phyloP scores from a whole-genome alignment of 2,888 invertebrate genomes.

The Heteropelma amictum region DNA sequence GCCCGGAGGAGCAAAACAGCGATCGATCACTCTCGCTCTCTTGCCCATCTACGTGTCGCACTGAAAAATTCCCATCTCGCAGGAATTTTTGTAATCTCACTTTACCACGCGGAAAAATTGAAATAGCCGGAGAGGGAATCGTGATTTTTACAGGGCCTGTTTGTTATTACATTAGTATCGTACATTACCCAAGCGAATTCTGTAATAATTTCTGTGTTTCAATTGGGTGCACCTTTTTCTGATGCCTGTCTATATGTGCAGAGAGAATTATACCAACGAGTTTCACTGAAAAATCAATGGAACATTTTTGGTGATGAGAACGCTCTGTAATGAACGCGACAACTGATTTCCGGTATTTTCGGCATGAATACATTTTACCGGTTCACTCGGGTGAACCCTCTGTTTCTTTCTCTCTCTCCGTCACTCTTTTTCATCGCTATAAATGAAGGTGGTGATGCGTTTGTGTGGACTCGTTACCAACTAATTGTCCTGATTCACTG shows the following conservation, averaged over 20 bases:
- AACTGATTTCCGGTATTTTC: conserved; percentile 34
- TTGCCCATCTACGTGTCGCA: too few relatives aligned
- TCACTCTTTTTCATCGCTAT: background rate
- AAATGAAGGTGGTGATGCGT: conserved; percentile 1
- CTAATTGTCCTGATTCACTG: conserved; percentile 32
- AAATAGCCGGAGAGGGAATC: too few relatives aligned
- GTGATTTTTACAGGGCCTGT: background rate
- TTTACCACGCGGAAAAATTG: too few relatives aligned
- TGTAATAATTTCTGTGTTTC: background rate
- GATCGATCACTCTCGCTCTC: too few relatives aligned
- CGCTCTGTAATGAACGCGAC: conserved; percentile 19
- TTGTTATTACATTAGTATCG: background rate
- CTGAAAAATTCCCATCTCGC: too few relatives aligned
- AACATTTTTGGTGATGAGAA: background rate
- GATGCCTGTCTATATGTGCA: background rate
- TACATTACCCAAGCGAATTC: background rate
- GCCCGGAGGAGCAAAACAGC: too few relatives aligned
- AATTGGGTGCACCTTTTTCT: background rate
- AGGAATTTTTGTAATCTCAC: too few relatives aligned
- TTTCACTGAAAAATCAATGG: conserved; percentile 8
- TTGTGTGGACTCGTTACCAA: background rate
- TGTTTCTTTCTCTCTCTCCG: background rate
- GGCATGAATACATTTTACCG: background rate
- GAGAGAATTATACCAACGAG: background rate
- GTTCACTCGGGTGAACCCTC: background rate